Base-by-base conservation (phyloP, 2,113 vertebrate genomes). In the Oreochromis spilurus region DNA sequence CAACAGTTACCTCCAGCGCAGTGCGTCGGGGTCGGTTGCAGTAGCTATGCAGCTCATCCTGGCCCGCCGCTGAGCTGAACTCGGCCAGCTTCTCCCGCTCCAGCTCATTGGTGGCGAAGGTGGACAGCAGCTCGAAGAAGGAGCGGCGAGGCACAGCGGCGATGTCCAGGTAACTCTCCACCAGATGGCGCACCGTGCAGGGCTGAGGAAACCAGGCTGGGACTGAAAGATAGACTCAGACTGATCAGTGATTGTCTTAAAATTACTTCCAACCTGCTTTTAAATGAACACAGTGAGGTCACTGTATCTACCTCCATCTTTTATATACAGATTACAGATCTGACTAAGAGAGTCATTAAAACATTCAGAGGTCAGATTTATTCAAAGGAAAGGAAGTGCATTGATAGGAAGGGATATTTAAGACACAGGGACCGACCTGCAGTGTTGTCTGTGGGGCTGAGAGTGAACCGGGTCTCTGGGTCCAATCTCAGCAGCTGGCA, bases 31-130 rank as follows among this genome's bases (percentile, higher is more conserved):
- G 97, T 65, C 97, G 94, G 93, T 83, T 97, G 93, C 99, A 99
- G 96, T 99, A 99, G 31, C 91, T 84, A 31, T 95, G 95, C 38
- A 99, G 96, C 9, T 97, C 97, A 4, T 98, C 97, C 94, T 98
- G 99, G 21, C 98, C 98, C 1, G 88, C 92, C 0, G 96, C 96
- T 0, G 98, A 99, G 91, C 97, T 96, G 92, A 99, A 96, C 89
- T 99, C 98, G 4, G 83, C 53, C 88, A 99, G 96, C 92, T 99
- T 99, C 85, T 97, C 98, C 36, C 7, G 86, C 92, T 99, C 99
- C 92, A 97, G 94, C 50, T 97, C 94, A 0, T 97, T 92, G 0
- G 91, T 93, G 5, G 98, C 96, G 4, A 99, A 97, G 21, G 93
- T 94, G 7, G 95, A 92, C 65, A 99, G 92, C 5, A 98, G 96